Conservation (phyloP, 1,140 invertebrate genomes). For the Magallana angulata region DNA sequence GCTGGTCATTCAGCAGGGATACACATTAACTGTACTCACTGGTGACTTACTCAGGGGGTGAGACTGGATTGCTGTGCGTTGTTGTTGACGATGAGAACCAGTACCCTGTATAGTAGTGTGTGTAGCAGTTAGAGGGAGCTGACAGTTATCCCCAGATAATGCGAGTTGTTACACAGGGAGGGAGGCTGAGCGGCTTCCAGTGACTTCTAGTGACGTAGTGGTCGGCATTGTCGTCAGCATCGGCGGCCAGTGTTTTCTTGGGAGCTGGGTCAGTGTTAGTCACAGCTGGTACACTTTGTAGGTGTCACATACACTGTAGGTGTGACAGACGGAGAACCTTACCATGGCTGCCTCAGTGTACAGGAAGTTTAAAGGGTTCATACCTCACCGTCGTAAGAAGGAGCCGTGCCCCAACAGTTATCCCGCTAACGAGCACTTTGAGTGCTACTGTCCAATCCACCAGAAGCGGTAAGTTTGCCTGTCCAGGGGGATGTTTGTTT, state of each 20-base stretch:
- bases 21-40: too few species aligned
- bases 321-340: too few species aligned
- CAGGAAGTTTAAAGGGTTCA: slow-evolving; percentile 12
- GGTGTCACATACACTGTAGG: neutral
- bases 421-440: neutral
- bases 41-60: too few species aligned
- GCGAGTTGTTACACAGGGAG: neutral
- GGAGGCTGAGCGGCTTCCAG: neutral
- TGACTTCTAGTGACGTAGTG: too few species aligned
- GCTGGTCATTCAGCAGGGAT: neutral
- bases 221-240: neutral
- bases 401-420: neutral
- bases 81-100: neutral
- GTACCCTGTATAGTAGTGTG: neutral
- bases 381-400: slow-evolving; percentile 12
- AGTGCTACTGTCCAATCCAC: neutral
- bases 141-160: slow-evolving; percentile 18
- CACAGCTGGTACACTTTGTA: neutral
- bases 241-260: neutral
- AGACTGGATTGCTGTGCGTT: too few species aligned
- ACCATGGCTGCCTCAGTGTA: neutral
- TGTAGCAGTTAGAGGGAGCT: neutral
- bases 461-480: slow-evolving; percentile 16
- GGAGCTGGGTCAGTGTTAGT: slow-evolving; percentile 2
- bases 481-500: neutral